Base-by-base conservation (phyloP, 2,888 invertebrate genomes). In the Nezara viridula region DNA sequence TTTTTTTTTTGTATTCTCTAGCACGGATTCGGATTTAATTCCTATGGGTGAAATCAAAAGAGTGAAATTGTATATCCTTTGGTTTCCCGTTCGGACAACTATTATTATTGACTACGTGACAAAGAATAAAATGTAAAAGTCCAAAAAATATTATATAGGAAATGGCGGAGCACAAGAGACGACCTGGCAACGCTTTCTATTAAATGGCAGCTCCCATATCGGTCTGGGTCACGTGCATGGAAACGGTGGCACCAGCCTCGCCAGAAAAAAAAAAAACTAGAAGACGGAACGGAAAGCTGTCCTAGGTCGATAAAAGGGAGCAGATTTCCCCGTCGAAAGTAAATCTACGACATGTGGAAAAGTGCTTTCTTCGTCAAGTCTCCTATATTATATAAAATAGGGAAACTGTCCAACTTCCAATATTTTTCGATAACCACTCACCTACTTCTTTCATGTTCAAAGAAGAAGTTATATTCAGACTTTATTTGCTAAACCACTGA, bases 271-370 rank as follows among this genome's bases (percentile, higher is more conserved):
- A 81, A 77, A 81, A 81, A 81, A 81, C 40, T 81, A 37, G 66
- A 73, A 32, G 66, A 73, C 66, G 81, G 81, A 81, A 47, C 81
- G 81, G 81, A 81, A 81, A 81, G 81, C 81, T 47, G 81, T 81
- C 81, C 44, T 81, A 44, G 37, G 81, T 40, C 24, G 81, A 47
- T 44, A 81, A 81, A 81, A 81, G 81, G 81, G 81, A 81, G 44
- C 81, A 81, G 81, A 81, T 81, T 81, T 81, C 81, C 81, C 81
- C 81, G 81, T 81, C 81, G 81, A 81, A 81, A 81, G 81, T 81
- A 81, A 81, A 81, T 81, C 81, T 44, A 47, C 24, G 44, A 81
- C 81, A 81, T 81, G 81, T 81, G 81, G 81, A 81, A 81, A 81
- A 81, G 81, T 81, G 44, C 81, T 81, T 81, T 81, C 81, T 81